Percentiles rank a stretch among this genome's conserved stretches.
phyloP scores from a whole-genome alignment of 2,888 invertebrate genomes.

The Clusia tigrina region DNA sequence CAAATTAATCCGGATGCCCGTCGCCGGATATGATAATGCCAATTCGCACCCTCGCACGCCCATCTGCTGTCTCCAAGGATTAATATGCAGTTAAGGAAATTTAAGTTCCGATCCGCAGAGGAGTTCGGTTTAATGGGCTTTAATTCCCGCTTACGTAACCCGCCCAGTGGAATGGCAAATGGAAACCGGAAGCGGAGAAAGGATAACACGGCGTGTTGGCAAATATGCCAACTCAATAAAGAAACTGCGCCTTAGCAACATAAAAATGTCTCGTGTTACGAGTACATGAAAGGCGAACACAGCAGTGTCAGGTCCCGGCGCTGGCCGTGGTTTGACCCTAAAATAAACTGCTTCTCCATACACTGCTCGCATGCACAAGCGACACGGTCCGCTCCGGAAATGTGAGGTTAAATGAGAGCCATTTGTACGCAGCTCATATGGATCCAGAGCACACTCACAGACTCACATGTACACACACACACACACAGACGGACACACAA shows the following conservation, averaged over 20 bases:
- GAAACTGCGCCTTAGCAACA: neutral
- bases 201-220: neutral
- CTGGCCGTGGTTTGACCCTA: constrained; percentile 3
- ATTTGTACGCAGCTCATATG: constrained; percentile 30
- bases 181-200: no score
- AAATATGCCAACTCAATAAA: neutral
- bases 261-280: constrained; percentile 4
- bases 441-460: neutral
- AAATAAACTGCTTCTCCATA: neutral
- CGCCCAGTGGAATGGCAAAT: no score
- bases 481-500: constrained; percentile 2
- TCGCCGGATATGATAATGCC: no score
- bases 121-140: no score
- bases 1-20: no score
- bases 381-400: constrained; percentile 11
- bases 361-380: neutral
- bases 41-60: no score
- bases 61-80: no score
- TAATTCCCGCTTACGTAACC: no score
- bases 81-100: no score
- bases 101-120: no score
- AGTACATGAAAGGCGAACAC: no score
- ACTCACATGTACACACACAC: constrained; percentile 16
- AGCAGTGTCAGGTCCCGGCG: no score
- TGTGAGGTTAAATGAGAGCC: constrained; percentile 30